Base-by-base conservation (phyloP, 2,888 invertebrate species). In the Mycogona germanica region DNA sequence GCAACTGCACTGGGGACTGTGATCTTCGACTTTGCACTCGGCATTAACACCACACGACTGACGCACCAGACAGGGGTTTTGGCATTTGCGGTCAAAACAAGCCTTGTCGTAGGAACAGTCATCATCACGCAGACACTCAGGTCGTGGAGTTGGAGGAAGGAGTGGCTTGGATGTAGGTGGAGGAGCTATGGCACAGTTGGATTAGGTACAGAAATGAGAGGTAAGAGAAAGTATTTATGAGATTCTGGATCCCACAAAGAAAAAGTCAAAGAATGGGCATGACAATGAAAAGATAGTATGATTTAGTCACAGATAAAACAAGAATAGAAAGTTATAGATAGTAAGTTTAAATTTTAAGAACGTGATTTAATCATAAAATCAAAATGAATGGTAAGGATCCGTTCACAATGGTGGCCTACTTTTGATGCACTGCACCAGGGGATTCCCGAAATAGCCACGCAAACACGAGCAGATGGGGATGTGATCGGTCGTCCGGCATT, bases 31-130 rank as follows among this genome's bases (percentile, higher is more conserved):
- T 63, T 79, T 76, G 64, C 89, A 91, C 49, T 79, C 77, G 21
- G 89, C 86, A 67, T 89, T 89, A 46, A 81, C 76, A 45, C 89
- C 91, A 67, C 91, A 91, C 51, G 81, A 76, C 50, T 77, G 77
- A 12, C 75, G 76, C 53, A 78, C 78, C 1, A 32, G 35, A 64
- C 91, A 91, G 7, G 89, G 88, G 76, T 83, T 84, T 12, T 81
- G 73, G 66, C 91, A 91, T 64, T 85, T 79, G 56, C 81, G 78
- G 64, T 87, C 82, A 61, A 88, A 78, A 64, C 91, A 91, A 3
- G 52, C 50, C 21, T 47, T 41, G 26, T 55, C 51, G 45, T 35
- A 41, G 14, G 55, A 23, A 55, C 55, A 55, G 26, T 55, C 55
- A 23, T 44, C 23, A 53, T 83, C 88, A n/a, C 86, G 84, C 9